A percentile compares a stretch with the other conserved stretches of the same genome.
phyloP scores from a whole-genome alignment of 2,888 invertebrate genomes.

The Eupithecia tripunctaria region DNA sequence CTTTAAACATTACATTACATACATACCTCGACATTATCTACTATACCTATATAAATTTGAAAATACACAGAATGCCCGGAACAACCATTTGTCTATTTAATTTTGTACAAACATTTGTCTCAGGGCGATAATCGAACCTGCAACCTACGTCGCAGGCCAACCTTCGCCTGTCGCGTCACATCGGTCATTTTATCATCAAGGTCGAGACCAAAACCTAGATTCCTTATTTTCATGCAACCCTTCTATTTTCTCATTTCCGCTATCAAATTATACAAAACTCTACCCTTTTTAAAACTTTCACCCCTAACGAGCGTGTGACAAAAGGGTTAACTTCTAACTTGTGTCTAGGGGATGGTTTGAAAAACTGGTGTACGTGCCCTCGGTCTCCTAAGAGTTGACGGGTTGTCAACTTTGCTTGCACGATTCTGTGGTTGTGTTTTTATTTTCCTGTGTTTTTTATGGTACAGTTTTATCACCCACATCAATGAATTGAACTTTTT shows the following conservation, averaged over 20 bases:
- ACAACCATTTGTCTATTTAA: too few species aligned
- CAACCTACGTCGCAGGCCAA: too few species aligned
- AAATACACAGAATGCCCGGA: too few species aligned
- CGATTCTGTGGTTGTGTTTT: not conserved
- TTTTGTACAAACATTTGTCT: too few species aligned
- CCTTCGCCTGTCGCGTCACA: too few species aligned
- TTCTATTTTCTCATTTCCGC: not conserved
- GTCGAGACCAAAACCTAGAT: not conserved
- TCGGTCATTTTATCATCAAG: too few species aligned
- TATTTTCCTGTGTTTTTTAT: not conserved
- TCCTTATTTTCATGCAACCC: not conserved
- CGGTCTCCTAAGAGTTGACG: conserved; percentile 16
- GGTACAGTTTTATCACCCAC: not conserved
- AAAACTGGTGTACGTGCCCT: conserved; percentile 41
- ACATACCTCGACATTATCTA: too few species aligned
- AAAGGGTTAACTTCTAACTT: conserved; percentile 48
- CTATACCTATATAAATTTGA: too few species aligned
- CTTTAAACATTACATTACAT: too few species aligned
- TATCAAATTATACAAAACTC: conserved; percentile 26
- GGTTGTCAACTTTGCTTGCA: conserved; percentile 9
- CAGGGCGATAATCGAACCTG: too few species aligned
- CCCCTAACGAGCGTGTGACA: conserved; percentile 44
- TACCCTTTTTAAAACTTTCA: conserved; percentile 39
- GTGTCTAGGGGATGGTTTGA: conserved; percentile 39
- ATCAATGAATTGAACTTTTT: not conserved